A percentile compares a stretch with the other conserved stretches of the same genome.
Evolutionary conservation across 2,113 vertebrate genomes (phyloP).

Genomic region (Ophiodon elongatus): DNA sequence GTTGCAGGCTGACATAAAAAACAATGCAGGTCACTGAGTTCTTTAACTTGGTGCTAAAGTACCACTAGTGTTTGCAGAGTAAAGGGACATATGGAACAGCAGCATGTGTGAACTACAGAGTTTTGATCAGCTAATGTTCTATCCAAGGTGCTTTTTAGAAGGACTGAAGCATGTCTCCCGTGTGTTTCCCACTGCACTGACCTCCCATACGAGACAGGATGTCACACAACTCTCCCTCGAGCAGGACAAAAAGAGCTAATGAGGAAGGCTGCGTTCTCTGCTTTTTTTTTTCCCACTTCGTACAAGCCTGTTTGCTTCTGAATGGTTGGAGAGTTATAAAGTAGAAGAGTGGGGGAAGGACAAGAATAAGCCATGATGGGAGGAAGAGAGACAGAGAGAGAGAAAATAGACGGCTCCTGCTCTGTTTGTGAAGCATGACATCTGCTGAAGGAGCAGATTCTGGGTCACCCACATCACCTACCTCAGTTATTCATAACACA

Average conservation of each 20-base stretch:
- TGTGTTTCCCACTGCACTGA: constrained; percentile 1
- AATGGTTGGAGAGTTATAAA: background rate
- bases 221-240: constrained; percentile 18
- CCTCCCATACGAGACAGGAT: constrained; percentile 30
- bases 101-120: background rate
- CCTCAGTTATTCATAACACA: constrained; percentile 44
- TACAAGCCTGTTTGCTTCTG: constrained; percentile 1
- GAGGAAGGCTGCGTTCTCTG: constrained; percentile 12
- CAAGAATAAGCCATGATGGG: background rate
- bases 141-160: background rate
- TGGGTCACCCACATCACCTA: constrained; percentile 38
- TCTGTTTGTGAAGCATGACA: constrained; percentile 32
- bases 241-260: background rate
- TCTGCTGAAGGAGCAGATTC: constrained; percentile 51
- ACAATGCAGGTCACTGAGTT: background rate
- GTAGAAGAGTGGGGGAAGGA: background rate
- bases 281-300: background rate
- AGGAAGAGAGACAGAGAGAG: background rate
- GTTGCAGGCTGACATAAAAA: background rate
- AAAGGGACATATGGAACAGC: background rate
- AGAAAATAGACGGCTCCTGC: constrained; percentile 6
- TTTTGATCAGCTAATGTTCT: background rate
- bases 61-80: background rate
- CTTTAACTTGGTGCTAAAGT: background rate
- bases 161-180: background rate